These are phyloP conservation scores for Cuniculus paca DNA, from an alignment of 2,797 vertebrate genomes.

Conservation along the genomic window DNA sequence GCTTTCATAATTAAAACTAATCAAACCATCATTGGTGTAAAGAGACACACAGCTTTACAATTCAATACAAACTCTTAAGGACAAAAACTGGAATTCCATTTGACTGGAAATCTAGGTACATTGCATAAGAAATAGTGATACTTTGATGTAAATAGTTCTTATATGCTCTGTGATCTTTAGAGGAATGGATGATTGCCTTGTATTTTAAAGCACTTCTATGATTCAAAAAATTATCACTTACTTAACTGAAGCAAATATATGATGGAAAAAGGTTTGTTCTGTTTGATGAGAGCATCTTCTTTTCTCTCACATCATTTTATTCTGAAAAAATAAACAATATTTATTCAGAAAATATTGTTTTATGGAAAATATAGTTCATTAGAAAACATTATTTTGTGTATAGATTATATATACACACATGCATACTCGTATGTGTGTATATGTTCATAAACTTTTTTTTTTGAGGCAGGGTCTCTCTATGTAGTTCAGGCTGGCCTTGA, in stretches of 20 bases:
- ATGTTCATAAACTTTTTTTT: background rate
- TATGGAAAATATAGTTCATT: constrained; percentile 23
- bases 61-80: background rate
- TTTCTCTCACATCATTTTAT: background rate
- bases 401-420: background rate
- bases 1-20: constrained; percentile 62
- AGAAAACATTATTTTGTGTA: background rate
- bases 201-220: constrained; percentile 19
- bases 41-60: constrained; percentile 5
- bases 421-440: background rate
- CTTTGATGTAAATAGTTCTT: constrained; percentile 43
- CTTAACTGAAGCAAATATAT: background rate
- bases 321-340: too few relatives aligned
- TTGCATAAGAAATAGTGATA: background rate
- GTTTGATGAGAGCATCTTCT: background rate
- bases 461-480: too few relatives aligned
- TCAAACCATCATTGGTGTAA: background rate
- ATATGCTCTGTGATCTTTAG: background rate
- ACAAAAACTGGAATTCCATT: background rate
- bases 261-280: background rate
- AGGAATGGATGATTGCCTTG: background rate
- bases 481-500: too few relatives aligned
- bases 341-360: background rate
- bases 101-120: background rate
- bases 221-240: constrained; percentile 41